Evolutionary conservation across 2,797 vertebrate species (phyloP).

Genomic region (Centroberyx gerrardi): DNA sequence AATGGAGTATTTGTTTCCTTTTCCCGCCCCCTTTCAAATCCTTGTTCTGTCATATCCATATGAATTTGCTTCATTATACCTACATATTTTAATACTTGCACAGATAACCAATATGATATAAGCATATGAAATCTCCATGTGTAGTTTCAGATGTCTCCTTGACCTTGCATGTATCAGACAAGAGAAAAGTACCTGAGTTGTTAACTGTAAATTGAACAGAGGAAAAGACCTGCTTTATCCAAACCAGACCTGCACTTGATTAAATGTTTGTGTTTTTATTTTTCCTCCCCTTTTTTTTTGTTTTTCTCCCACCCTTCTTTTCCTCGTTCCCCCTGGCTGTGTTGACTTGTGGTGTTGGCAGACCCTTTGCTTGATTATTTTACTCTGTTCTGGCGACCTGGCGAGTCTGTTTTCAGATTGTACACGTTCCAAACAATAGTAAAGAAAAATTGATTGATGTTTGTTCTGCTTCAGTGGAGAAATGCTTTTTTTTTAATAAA

Average conservation of each 20-base stretch:
- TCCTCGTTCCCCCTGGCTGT: constrained; percentile 71
- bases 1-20: constrained; percentile 70
- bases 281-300: constrained; percentile 24
- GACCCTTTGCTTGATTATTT: constrained; percentile 85
- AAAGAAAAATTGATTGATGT: constrained; percentile 78
- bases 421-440: constrained; percentile 81
- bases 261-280: constrained; percentile 80
- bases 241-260: constrained; percentile 89
- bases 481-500: constrained; percentile 86
- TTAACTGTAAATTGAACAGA: constrained; percentile 84
- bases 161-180: constrained; percentile 89
- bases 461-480: constrained; percentile 87
- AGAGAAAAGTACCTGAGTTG: constrained; percentile 83
- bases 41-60: constrained; percentile 72
- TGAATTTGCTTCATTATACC: constrained; percentile 84
- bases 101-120: constrained; percentile 86
- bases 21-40: constrained; percentile 64
- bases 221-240: constrained; percentile 61
- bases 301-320: constrained; percentile 4
- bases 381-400: constrained; percentile 66
- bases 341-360: constrained; percentile 85
- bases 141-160: constrained; percentile 87
- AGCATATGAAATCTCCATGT: constrained; percentile 86
- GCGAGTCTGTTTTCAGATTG: constrained; percentile 79
- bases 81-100: constrained; percentile 87